A percentile compares a stretch with the other conserved stretches of the same genome.
These are phyloP conservation scores for Griposia aprilina DNA, from an alignment of 2,888 invertebrate species.

Conservation along the genomic window DNA sequence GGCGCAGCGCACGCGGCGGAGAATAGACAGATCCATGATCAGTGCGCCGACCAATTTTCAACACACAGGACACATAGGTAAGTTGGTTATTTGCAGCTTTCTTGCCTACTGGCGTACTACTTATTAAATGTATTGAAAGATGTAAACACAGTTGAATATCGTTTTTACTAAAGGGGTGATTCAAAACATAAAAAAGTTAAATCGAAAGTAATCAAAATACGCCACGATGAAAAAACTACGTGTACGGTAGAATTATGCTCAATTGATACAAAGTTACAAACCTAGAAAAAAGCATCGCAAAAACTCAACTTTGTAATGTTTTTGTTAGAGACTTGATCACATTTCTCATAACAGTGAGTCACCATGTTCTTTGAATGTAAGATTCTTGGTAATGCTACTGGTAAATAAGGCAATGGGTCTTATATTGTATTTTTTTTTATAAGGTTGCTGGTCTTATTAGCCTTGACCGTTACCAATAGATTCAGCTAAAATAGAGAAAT, in stretches of 20 bases:
- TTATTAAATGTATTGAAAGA: constrained; percentile 3
- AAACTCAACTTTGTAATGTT: constrained; percentile 27
- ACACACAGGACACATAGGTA: constrained; percentile 94
- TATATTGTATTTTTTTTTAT: constrained; percentile 27
- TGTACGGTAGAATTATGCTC: constrained; percentile 2
- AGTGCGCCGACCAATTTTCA: constrained; percentile 98
- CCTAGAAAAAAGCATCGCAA: constrained; percentile 30
- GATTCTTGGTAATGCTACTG: constrained; percentile 54
- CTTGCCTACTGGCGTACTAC: constrained; percentile 6
- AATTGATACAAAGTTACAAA: constrained; percentile 13
- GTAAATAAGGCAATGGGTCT: constrained; percentile 39
- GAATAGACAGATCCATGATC: constrained; percentile 98
- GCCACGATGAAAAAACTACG: not conserved
- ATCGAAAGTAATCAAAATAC: constrained; percentile 14
- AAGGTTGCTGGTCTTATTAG: constrained; percentile 12
- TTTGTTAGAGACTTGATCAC: constrained; percentile 46
- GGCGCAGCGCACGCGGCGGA: constrained; percentile 93
- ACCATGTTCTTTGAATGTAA: constrained; percentile 39
- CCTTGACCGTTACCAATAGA: constrained; percentile 10
- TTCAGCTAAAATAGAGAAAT: not conserved
- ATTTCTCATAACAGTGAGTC: constrained; percentile 55
- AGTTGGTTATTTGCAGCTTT: constrained; percentile 56
- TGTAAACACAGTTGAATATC: not conserved
- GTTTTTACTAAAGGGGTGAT: not conserved
- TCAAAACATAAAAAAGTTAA: not conserved